Evolutionary conservation across 2,113 vertebrate species (phyloP).

Genomic region (Micronycteris hirsuta): DNA sequence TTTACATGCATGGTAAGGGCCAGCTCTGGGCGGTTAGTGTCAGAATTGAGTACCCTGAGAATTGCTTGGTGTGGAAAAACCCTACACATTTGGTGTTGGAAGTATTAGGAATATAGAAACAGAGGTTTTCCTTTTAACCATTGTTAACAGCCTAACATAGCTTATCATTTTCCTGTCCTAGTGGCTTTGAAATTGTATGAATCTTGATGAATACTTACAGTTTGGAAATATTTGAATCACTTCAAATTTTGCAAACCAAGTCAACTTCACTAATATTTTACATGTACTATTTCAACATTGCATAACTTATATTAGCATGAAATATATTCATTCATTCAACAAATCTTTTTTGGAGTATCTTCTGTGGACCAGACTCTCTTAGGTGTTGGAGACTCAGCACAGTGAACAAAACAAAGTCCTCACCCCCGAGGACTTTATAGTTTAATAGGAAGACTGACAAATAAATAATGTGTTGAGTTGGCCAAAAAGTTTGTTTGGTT

Average conservation of each 20-base stretch:
- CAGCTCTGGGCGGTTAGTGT: background rate
- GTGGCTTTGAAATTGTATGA: background rate
- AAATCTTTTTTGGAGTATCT: background rate
- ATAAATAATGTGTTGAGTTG: background rate
- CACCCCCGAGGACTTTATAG: rapidly evolving
- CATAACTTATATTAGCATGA: background rate
- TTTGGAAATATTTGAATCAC: background rate
- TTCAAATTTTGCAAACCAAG: background rate
- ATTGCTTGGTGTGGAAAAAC: background rate
- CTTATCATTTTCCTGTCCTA: background rate
- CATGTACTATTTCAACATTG: background rate
- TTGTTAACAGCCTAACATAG: background rate
- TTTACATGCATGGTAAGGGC: background rate
- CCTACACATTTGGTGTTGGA: background rate
- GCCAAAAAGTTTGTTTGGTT: no score
- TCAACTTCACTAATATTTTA: background rate
- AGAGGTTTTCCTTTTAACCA: background rate
- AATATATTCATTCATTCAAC: background rate
- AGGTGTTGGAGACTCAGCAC: background rate
- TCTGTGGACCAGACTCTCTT: background rate
- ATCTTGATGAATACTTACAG: background rate
- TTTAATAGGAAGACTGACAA: background rate
- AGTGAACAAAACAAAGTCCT: background rate
- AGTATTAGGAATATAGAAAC: background rate
- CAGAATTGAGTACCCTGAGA: background rate